Base-by-base conservation (phyloP, 2,797 vertebrate genomes). In the Rhodeus uyekii region DNA sequence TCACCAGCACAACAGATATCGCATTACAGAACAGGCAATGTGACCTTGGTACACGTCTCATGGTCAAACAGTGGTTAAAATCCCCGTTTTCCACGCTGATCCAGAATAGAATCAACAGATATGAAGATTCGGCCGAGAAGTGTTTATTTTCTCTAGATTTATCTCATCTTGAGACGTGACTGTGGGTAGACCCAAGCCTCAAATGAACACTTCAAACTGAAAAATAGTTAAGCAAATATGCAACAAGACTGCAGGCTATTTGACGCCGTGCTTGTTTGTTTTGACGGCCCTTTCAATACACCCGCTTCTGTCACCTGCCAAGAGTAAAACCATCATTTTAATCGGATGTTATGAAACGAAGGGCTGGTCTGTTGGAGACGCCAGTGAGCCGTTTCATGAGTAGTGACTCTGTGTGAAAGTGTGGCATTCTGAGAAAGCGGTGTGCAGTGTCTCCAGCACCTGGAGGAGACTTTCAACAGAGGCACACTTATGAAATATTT, bases 11-110 rank as follows among this genome's bases (percentile, higher is more conserved):
- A 34, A 36, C 48, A 60, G 34, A 44, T 76, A 68, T 72, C 36
- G 0, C 22, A 32, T 64, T 53, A 72, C 53, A 34, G n/a, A 53
- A 76, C 50, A 48, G 68, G 55, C 69, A 44, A 46, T 88, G 82
- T 85, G 87, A 87, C 88, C 90, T 71, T 60, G 67, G 22, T 27
- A 27, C 53, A 72, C 8, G 67, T 80, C 78, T 91, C 85, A 89
- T 46, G 88, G 90, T 87, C 90, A 91, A 90, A 89, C 69, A 89
- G 90, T 72, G 92, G 92, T 92, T 85, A 85, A 44, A 38, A 34
- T 46, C 16, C 53, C 55, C 69, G 36, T 76, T 82, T 80, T 76
- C 69, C 39, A 19, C 22, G 2, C 8, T 10, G 67, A 80, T 46
- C 48, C 67, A 24, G 19, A 80, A 80, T 13, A 71, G 67, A 34